Conservation (phyloP, 1,140 invertebrate genomes). For the Akabosia matsudoensis region DNA sequence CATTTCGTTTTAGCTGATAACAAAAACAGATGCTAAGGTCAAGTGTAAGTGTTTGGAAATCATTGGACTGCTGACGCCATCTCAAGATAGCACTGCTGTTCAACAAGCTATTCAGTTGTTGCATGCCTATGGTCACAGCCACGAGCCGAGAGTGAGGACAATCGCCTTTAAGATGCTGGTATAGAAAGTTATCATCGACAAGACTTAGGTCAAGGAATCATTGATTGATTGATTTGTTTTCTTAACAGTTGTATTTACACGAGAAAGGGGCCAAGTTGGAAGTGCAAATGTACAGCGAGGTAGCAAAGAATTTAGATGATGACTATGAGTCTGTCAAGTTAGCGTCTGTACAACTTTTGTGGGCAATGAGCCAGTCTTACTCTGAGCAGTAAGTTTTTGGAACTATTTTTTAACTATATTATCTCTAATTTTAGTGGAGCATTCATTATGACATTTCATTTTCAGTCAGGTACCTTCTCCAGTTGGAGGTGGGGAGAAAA, state of each 20-base stretch:
- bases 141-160: conserved; percentile 84
- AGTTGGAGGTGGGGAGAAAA: conserved; percentile 66
- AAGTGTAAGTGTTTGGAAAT: conserved; percentile 74
- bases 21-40: conserved; percentile 69
- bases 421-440: background rate
- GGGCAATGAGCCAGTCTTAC: conserved; percentile 78
- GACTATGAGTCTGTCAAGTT: conserved; percentile 91
- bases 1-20: conserved; percentile 59
- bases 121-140: conserved; percentile 75
- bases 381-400: conserved; percentile 69
- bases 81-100: conserved; percentile 54
- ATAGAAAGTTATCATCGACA: background rate
- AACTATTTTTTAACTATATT: no score
- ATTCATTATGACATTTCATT: conserved; percentile 43
- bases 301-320: conserved; percentile 78
- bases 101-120: conserved; percentile 65
- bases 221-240: conserved; percentile 20
- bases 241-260: conserved; percentile 65
- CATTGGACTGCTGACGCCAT: conserved; percentile 62
- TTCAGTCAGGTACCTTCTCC: conserved; percentile 62
- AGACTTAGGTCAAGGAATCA: conserved; percentile 1
- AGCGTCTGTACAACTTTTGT: conserved; percentile 79
- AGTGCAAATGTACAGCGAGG: conserved; percentile 73
- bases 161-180: conserved; percentile 82
- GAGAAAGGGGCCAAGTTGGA: conserved; percentile 73